Base-by-base conservation (phyloP, 2,888 invertebrate species). In the Cerastoderma edule region DNA sequence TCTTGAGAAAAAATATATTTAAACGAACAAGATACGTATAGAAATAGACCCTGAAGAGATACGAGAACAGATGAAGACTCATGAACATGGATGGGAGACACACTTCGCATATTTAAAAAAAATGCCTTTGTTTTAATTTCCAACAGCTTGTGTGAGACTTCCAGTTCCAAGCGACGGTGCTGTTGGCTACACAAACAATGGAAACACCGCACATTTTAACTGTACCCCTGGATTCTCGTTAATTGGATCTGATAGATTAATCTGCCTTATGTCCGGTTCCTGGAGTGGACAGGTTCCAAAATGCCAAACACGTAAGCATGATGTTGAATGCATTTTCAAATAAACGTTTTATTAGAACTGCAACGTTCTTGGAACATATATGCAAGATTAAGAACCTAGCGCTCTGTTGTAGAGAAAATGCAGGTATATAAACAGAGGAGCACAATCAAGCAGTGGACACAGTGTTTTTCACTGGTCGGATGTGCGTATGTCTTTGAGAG, bases 231-330 rank as follows among this genome's bases (percentile, higher is more conserved):
- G 60, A 8, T 60, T 27, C 27, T 60, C 60, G 0, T 33, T 60
- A 39, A 60, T 22, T 39, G 60, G 60, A 22, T 60, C n/a, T 8
- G 3, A 35, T 13, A 19, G 22, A 3, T 22, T 60, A 2, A 60
- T 39, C 16, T 60, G 60, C 27, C 8, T 60, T 1, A 6, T 24
- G 0, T 13, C 60, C 13, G 60, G 60, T 39, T 8, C 35, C 4
- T 60, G 60, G 60, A 60, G 27, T 39, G 24, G 24, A 5, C 3
- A 35, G 22, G 2, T 39, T 16, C 60, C 60, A 8, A 60, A 22
- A 19, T 60, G 60, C 39, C 10, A 35, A 60, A 60, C 35, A 60
- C 24, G 60, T 60, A n/a, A n/a, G 33, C 35, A 6, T 39, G 39
- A 39, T 10, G 8, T 39, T 16, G 16, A 13, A 13, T 39, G 16